Evolutionary conservation across 1,140 invertebrate species (phyloP), one percentile per base, ranked within the genome.

Genomic region (Oscheius sp.): DNA sequence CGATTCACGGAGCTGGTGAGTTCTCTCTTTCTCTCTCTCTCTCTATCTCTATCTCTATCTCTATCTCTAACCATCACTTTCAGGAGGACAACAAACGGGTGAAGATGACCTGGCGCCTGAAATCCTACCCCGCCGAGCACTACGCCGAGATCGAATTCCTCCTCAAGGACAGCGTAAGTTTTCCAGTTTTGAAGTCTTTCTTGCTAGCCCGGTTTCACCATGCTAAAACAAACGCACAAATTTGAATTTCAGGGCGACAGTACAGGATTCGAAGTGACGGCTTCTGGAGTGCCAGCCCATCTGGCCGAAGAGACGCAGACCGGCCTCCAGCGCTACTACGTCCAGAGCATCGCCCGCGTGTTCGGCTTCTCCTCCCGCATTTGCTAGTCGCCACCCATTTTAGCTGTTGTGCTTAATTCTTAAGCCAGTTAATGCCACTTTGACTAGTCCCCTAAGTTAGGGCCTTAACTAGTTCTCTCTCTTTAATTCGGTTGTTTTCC

Each of bases 61-160:
- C 23, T 45, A 45, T 18, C 23, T 45, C 42, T 0, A 59, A 59
- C 13, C 38, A 10, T 42, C n/a, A 20, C 28, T 63, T 63, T 36
- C 10, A 63, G 61, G 90, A 74, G 2, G 91, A 91, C 3, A 89
- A 90, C 61, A 90, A 91, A 79, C 92, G 91, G 85, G 93, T 99
- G 69, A 89, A 91, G n/a, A 91, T 95, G 86, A 90, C 89, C 76
- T 99, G 96, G 96, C 87, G 95, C 80, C 90, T 93, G 77, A 96
- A 94, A 87, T 90, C 90, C 49, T 99, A 96, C 94, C 94, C 95
- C 3, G 88, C 88, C 29, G 92, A 90, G 59, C 93, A 97, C 87
- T 94, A 90, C 86, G 97, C 95, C 0, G 88, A 89, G 77, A 94
- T 98, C 20, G 76, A 62, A 18, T 76, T 83, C 31, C 45, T 35